Evolutionary conservation across 2,888 invertebrate genomes (phyloP).

Genomic region (Sericinus montela): DNA sequence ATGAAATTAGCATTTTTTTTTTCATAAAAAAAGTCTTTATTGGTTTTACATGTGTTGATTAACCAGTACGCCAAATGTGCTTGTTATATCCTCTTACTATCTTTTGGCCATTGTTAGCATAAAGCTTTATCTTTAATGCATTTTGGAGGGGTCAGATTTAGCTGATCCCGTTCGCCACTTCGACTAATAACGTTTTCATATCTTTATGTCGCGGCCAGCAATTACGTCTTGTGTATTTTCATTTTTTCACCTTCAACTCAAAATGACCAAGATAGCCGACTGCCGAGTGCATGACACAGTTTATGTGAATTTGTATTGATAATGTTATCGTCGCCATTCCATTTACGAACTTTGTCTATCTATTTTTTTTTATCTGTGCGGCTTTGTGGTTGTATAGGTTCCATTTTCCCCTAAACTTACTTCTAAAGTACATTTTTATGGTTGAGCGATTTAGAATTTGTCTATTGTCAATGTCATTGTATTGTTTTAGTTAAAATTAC

Average conservation of each 20-base stretch:
- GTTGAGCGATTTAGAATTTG: background rate
- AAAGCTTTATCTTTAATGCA: conserved; percentile 1
- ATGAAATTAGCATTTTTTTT: no score
- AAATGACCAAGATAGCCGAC: conserved; percentile 34
- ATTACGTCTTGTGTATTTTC: conserved; percentile 11
- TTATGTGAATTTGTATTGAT: conserved; percentile 46
- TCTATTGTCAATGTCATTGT: background rate
- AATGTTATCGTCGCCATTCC: conserved; percentile 22
- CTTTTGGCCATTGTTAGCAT: background rate
- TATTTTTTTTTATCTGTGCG: conserved; percentile 13
- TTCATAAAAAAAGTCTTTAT: no score
- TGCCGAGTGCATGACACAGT: conserved; percentile 52
- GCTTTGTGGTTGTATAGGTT: conserved; percentile 14
- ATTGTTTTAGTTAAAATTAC: background rate
- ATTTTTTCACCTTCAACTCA: conserved; percentile 37
- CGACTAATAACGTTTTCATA: background rate
- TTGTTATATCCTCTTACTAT: no score
- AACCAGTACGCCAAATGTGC: no score
- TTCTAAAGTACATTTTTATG: background rate
- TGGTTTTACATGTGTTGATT: no score
- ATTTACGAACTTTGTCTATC: conserved; percentile 15
- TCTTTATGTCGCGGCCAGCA: background rate
- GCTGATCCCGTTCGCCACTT: background rate
- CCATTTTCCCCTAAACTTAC: conserved; percentile 9
- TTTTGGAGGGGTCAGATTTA: conserved; percentile 2